Conservation (phyloP, 2,113 vertebrate genomes). For the Gymnobelideus leadbeateri region DNA sequence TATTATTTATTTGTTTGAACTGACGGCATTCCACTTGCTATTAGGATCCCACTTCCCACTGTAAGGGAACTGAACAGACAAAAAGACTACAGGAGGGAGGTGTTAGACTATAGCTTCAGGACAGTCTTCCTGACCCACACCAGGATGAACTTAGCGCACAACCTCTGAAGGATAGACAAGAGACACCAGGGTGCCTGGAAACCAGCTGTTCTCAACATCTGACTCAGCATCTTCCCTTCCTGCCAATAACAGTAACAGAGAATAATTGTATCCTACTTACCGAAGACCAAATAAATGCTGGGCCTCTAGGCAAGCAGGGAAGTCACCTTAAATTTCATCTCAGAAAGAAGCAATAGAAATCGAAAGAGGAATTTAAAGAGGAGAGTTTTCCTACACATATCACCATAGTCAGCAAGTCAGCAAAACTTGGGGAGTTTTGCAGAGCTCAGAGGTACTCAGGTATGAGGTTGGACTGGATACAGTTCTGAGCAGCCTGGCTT, state of each 20-base stretch:
- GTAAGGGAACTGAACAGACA: slow-evolving; percentile 43
- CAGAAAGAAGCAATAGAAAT: slow-evolving; percentile 28
- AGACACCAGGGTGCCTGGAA: not conserved
- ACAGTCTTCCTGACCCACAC: not conserved
- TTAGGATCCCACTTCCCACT: slow-evolving; percentile 45
- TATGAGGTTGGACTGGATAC: not conserved
- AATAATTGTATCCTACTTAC: slow-evolving; percentile 22
- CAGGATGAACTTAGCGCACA: slow-evolving; percentile 8
- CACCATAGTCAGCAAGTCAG: not conserved
- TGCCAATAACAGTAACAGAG: slow-evolving; percentile 42
- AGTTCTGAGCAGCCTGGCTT: not conserved
- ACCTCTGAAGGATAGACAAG: not conserved
- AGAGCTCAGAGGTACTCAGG: not conserved
- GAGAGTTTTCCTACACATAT: not conserved
- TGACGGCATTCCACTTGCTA: slow-evolving; percentile 70
- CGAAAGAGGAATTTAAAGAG: not conserved
- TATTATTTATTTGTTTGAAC: slow-evolving; percentile 59
- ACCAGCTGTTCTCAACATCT: slow-evolving; percentile 33
- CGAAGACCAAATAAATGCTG: slow-evolving; percentile 44
- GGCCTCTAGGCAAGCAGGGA: not conserved
- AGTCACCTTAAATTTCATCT: slow-evolving; percentile 27
- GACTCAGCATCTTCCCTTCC: slow-evolving; percentile 59
- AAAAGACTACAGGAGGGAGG: slow-evolving; percentile 48
- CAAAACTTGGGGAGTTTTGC: not conserved
- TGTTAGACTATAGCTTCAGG: not conserved